phyloP scores from a whole-genome alignment of 2,113 vertebrate genomes.

The Mus spicilegus region DNA sequence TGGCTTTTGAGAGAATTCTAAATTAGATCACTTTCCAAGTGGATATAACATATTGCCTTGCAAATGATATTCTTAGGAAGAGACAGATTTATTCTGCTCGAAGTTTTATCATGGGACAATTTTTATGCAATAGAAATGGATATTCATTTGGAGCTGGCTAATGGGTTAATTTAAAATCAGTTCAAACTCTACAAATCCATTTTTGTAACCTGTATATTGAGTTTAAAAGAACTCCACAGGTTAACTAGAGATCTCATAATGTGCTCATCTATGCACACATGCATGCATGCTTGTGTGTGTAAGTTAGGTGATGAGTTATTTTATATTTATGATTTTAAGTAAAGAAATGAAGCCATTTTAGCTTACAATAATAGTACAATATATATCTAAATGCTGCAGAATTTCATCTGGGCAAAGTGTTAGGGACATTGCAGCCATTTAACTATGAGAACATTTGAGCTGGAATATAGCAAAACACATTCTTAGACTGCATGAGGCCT shows the following conservation, averaged over 20 bases:
- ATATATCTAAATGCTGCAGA: not conserved
- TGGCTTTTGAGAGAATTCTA: constrained; percentile 44
- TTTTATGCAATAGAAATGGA: constrained; percentile 61
- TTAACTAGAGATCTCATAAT: constrained; percentile 52
- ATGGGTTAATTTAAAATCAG: constrained; percentile 69
- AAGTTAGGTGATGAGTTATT: not conserved
- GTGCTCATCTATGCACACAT: not conserved
- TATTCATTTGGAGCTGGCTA: constrained; percentile 58
- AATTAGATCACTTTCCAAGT: constrained; percentile 57
- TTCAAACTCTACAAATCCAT: constrained; percentile 52
- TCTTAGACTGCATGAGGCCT: not conserved
- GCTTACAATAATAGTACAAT: not conserved
- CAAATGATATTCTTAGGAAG: constrained; percentile 59
- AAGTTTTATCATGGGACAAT: constrained; percentile 64
- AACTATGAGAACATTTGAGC: constrained; percentile 1
- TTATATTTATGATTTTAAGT: constrained; percentile 47
- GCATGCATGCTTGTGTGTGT: not conserved
- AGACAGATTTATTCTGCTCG: constrained; percentile 38
- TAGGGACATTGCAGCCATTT: not conserved
- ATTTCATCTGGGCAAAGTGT: not conserved
- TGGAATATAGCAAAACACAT: not conserved
- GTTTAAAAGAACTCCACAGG: constrained; percentile 65
- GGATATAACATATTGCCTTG: constrained; percentile 16
- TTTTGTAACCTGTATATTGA: constrained; percentile 58
- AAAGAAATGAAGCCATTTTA: constrained; percentile 39